Evolutionary conservation across 2,888 invertebrate species (phyloP), one percentile per base, ranked within the genome.

Genomic region (Magallana nippona): DNA sequence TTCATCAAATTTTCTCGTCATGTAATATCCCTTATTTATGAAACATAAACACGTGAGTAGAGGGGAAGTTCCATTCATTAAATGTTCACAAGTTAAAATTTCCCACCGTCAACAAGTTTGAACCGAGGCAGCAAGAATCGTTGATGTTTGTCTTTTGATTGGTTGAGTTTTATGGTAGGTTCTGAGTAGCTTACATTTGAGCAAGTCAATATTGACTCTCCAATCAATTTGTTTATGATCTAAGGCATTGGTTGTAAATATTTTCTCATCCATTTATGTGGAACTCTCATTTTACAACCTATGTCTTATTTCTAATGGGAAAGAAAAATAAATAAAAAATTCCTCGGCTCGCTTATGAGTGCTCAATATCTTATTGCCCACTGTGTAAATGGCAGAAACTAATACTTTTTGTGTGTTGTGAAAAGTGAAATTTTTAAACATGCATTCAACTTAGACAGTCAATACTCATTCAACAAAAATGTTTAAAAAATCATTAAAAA

Each of bases 141-240:
- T 71, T 71, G 71, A 27, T 27, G 32, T 71, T 71, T 71, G 71
- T 71, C 71, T 71, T 19, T 5, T 71, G 71, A 71, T 71, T 71
- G 71, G 71, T 71, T 71, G 71, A 71, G 71, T 27, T 71, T 71
- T 71, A 71, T 71, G 71, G 13, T 71, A 71, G 71, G 15, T 10
- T 22, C 27, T 71, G 71, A 71, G 71, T 11, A 71, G 71, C 71
- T 71, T 71, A 71, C 10, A 22, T 71, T 71, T 71, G 71, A 71
- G 71, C 27, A 71, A 71, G 71, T 71, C 71, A 71, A 71, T 71
- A 71, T 71, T 71, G 71, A 71, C 71, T 71, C 22, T 71, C 13
- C 13, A 71, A 71, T 71, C 71, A 71, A 71, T 71, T 71, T 71
- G 71, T 71, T 71, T 71, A 27, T 71, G 71, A 71, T 71, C 27